Evolutionary conservation across 2,113 vertebrate genomes (phyloP).

Genomic region (Heliornis fulica): DNA sequence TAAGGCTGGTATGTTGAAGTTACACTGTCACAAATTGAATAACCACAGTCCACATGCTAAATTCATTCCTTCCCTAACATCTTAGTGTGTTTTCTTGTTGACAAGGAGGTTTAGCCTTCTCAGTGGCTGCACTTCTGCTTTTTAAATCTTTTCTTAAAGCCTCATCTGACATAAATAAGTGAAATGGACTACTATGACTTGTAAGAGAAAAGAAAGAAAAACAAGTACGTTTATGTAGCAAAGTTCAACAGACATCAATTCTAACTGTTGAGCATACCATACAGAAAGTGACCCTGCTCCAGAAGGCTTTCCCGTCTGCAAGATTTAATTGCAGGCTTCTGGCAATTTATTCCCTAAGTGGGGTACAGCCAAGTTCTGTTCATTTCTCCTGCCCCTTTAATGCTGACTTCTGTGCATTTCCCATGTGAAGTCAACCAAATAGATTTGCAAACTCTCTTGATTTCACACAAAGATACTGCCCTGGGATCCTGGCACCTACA

Average conservation of each 20-base stretch:
- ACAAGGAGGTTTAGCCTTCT: not conserved
- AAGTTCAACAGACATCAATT: not conserved
- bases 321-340: not conserved
- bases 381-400: not conserved
- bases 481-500: not conserved
- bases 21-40: not conserved
- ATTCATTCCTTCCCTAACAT: not conserved
- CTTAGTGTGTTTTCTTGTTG: not conserved
- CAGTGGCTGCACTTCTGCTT: not conserved
- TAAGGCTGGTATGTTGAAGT: not conserved
- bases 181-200: not conserved
- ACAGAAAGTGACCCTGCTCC: not conserved
- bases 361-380: not conserved
- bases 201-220: not conserved
- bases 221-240: not conserved
- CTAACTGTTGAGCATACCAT: not conserved
- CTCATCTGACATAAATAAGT: not conserved
- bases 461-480: not conserved
- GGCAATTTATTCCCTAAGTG: not conserved
- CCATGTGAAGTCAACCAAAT: not conserved
- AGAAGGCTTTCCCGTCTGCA: not conserved
- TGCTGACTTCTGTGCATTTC: not conserved
- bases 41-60: not conserved
- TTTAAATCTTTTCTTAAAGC: not conserved
- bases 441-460: not conserved